Percentiles rank a stretch among this genome's conserved stretches.
These are phyloP conservation scores for Phataginus tetradactyla DNA, from an alignment of 2,797 vertebrate species.

Conservation along the genomic window DNA sequence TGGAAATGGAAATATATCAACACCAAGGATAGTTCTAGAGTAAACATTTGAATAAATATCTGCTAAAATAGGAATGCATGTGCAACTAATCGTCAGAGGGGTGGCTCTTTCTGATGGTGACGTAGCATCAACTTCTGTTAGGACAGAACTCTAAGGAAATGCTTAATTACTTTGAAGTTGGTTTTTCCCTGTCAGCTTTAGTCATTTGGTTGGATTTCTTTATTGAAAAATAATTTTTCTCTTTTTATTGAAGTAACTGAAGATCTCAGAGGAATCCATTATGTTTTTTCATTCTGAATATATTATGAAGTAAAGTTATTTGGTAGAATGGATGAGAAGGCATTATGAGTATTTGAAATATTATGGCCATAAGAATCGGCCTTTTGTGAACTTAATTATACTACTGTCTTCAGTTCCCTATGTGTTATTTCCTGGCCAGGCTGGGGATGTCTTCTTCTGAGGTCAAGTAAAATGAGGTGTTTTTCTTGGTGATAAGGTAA, in stretches of 20 bases:
- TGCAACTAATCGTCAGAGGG: slow-evolving; percentile 65
- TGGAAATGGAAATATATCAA: not conserved
- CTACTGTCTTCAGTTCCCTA: slow-evolving; percentile 85
- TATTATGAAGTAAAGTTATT: slow-evolving; percentile 85
- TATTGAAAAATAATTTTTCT: slow-evolving; percentile 87
- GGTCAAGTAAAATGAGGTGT: slow-evolving; percentile 68
- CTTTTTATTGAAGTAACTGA: slow-evolving; percentile 89
- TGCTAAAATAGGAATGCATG: slow-evolving; percentile 43
- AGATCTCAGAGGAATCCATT: slow-evolving; percentile 85
- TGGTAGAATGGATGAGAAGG: slow-evolving; percentile 85
- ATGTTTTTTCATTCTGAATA: slow-evolving; percentile 85
- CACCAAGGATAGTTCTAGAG: slow-evolving; percentile 39
- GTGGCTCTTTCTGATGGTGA: slow-evolving; percentile 72
- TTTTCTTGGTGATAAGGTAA: slow-evolving; percentile 5
- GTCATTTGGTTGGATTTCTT: slow-evolving; percentile 81
- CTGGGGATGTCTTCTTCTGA: slow-evolving; percentile 83
- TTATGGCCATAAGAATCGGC: slow-evolving; percentile 82
- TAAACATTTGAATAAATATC: slow-evolving; percentile 40
- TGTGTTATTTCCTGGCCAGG: slow-evolving; percentile 82
- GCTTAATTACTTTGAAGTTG: slow-evolving; percentile 57
- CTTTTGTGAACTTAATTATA: slow-evolving; percentile 89
- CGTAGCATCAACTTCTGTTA: slow-evolving; percentile 69
- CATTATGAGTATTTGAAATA: slow-evolving; percentile 84
- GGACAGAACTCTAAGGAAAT: slow-evolving; percentile 75
- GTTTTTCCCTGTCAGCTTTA: slow-evolving; percentile 73